phyloP scores from a whole-genome alignment of 2,797 vertebrate species.

The Coccyzus lansbergi region DNA sequence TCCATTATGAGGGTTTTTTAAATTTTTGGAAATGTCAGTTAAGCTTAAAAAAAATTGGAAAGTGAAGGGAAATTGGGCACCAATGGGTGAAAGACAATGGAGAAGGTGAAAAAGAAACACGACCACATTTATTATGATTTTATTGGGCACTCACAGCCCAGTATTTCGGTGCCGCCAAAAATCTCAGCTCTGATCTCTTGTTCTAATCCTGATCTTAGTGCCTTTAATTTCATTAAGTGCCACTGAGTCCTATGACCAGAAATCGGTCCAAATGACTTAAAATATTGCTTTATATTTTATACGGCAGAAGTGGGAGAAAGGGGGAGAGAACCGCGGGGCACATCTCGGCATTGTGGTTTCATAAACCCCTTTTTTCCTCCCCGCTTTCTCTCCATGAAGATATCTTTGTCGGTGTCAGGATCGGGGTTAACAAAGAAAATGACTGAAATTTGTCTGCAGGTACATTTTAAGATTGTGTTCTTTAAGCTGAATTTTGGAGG shows the following conservation, averaged over 20 bases:
- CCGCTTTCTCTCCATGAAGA: neutral
- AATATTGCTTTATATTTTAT: neutral
- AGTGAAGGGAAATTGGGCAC: neutral
- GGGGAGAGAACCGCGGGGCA: neutral
- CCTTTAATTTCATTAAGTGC: neutral
- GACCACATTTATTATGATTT: rapidly evolving
- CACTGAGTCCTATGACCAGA: neutral
- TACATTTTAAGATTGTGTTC: rapidly evolving
- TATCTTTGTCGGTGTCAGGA: neutral
- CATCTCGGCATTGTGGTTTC: neutral
- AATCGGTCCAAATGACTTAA: neutral
- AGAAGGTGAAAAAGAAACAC: neutral
- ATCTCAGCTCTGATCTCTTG: neutral
- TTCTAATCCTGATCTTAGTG: rapidly evolving
- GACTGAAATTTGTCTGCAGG: neutral
- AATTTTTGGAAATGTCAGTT: neutral
- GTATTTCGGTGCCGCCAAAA: neutral
- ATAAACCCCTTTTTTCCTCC: neutral
- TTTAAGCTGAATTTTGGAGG: neutral
- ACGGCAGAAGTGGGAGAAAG: neutral
- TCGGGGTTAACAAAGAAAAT: neutral
- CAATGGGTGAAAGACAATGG: rapidly evolving
- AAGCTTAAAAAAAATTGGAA: neutral
- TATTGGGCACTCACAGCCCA: rapidly evolving
- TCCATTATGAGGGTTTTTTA: rapidly evolving